Evolutionary conservation across 2,113 vertebrate species (phyloP).

Genomic region (Pomatostomus ruficeps): DNA sequence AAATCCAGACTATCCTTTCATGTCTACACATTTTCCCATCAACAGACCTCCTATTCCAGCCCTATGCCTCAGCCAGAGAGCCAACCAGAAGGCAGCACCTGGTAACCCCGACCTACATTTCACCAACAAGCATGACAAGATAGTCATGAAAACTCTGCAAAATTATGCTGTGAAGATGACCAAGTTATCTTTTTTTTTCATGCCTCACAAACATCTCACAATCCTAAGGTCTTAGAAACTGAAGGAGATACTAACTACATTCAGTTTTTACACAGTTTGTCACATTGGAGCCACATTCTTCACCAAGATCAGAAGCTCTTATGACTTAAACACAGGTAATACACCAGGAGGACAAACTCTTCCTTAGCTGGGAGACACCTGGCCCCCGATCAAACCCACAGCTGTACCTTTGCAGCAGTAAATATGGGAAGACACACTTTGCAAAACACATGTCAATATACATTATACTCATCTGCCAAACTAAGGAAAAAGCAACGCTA

Average conservation of each 20-base stretch:
- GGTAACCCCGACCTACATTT: neutral
- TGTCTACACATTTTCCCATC: neutral
- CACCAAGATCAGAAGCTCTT: neutral
- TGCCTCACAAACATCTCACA: neutral
- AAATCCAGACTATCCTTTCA: neutral
- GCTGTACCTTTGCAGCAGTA: neutral
- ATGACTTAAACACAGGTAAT: neutral
- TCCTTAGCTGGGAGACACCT: neutral
- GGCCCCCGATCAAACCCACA: neutral
- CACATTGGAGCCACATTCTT: neutral
- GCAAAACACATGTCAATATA: neutral
- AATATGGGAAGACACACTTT: neutral
- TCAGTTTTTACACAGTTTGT: neutral
- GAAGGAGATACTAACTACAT: neutral
- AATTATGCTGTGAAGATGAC: neutral
- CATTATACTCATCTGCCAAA: neutral
- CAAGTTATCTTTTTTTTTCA: neutral
- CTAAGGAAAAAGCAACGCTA: neutral
- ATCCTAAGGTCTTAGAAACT: neutral
- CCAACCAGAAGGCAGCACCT: neutral
- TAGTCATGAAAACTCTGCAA: neutral
- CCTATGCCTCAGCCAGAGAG: neutral
- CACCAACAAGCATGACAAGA: neutral
- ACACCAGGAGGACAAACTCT: neutral
- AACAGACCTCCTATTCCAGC: neutral